Evolutionary conservation across 2,888 invertebrate genomes (phyloP).

Genomic region (Microplitis manilae): DNA sequence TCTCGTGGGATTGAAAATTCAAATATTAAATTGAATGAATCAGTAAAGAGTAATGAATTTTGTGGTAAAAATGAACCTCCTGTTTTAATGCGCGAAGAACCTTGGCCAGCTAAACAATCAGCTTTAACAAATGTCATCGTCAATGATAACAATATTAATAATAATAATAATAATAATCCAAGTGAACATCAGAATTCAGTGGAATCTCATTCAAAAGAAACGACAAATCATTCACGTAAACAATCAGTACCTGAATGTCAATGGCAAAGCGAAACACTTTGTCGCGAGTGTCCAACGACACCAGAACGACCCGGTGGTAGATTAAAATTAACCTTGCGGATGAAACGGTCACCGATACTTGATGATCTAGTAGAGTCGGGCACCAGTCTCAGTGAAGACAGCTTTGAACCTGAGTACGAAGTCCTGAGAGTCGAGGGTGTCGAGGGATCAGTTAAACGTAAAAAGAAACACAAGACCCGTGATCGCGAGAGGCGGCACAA

Average conservation of each 20-base stretch:
- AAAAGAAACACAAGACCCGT: slow-evolving; percentile 75
- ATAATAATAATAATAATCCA: neutral
- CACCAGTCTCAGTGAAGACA: slow-evolving; percentile 78
- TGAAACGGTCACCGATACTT: slow-evolving; percentile 89
- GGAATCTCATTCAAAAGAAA: slow-evolving; percentile 37
- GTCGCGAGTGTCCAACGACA: slow-evolving; percentile 72
- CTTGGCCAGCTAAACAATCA: slow-evolving; percentile 56
- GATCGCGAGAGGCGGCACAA: slow-evolving; percentile 78
- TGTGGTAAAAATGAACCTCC: slow-evolving; percentile 59
- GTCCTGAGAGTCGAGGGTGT: slow-evolving; percentile 87
- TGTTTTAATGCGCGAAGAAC: slow-evolving; percentile 59
- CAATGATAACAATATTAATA: slow-evolving; percentile 27
- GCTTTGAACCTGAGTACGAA: slow-evolving; percentile 85
- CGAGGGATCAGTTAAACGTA: slow-evolving; percentile 70
- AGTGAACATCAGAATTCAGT: slow-evolving; percentile 36
- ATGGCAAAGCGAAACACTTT: slow-evolving; percentile 50
- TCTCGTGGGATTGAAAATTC: slow-evolving; percentile 55
- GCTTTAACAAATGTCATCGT: neutral
- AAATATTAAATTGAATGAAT: slow-evolving; percentile 55
- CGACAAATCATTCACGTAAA: slow-evolving; percentile 10
- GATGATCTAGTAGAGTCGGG: slow-evolving; percentile 90
- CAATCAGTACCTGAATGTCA: slow-evolving; percentile 53
- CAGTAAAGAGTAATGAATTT: slow-evolving; percentile 51
- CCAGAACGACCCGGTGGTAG: slow-evolving; percentile 75
- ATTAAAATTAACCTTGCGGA: slow-evolving; percentile 85